Percentiles rank a stretch among this genome's conserved stretches.
Conservation (phyloP, 2,797 vertebrate genomes). For the Remorina albescens region DNA sequence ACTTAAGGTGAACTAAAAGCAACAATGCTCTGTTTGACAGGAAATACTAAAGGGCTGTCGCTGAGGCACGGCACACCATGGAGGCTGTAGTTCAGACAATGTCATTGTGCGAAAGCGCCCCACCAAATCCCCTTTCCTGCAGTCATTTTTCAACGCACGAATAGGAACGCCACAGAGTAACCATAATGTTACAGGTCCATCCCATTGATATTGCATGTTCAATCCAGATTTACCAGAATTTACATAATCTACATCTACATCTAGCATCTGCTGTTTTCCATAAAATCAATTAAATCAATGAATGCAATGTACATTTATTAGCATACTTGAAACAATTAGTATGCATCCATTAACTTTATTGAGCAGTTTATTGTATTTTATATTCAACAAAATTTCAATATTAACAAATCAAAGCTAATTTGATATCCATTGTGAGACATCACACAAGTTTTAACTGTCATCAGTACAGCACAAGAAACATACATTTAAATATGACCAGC, state of each 20-base stretch:
- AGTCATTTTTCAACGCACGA: conserved; percentile 71
- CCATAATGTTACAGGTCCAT: neutral
- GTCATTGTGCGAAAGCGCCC: conserved; percentile 82
- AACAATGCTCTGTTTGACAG: conserved; percentile 87
- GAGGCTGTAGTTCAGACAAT: conserved; percentile 84
- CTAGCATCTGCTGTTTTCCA: neutral
- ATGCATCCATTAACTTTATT: neutral
- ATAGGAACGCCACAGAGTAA: conserved; percentile 8
- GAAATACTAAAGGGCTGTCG: conserved; percentile 86
- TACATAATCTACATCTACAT: neutral
- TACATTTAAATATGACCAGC: too few species aligned
- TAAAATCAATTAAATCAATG: too few species aligned
- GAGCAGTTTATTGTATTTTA: too few species aligned
- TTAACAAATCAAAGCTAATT: neutral
- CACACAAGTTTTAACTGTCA: neutral
- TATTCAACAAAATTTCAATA: neutral
- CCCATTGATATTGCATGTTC: neutral
- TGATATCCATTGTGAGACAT: neutral
- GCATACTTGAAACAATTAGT: neutral
- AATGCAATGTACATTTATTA: neutral
- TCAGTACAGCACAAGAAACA: too few species aligned
- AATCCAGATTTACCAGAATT: neutral
- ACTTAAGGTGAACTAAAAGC: conserved; percentile 87
- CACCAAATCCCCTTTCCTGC: conserved; percentile 83
- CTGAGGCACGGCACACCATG: conserved; percentile 76